Conservation (phyloP, 2,113 vertebrate species). For the Mormyrus lacerda region DNA sequence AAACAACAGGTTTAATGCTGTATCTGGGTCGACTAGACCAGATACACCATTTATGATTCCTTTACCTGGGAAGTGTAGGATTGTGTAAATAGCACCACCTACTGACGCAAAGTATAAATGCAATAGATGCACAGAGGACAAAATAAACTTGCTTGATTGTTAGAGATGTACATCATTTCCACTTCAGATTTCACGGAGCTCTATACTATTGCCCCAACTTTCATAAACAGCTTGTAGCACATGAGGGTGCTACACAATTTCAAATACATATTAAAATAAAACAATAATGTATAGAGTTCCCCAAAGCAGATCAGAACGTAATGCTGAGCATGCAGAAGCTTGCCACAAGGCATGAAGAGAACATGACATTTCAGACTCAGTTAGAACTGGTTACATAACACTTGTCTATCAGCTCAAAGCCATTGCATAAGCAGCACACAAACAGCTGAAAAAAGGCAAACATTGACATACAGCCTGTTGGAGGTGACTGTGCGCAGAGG, state of each 20-base stretch:
- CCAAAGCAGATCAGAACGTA: not conserved
- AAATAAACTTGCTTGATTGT: too few species aligned
- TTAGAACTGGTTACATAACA: not conserved
- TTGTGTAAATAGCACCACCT: not conserved
- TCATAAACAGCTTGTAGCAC: too few species aligned
- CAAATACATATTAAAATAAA: not conserved
- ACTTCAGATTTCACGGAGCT: too few species aligned
- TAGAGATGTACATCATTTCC: not conserved
- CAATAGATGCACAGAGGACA: not conserved
- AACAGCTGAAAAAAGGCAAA: not conserved
- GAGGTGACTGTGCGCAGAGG: too few species aligned
- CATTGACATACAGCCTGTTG: too few species aligned
- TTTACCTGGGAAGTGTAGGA: not conserved
- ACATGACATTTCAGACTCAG: not conserved
- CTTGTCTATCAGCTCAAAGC: not conserved
- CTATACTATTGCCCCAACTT: too few species aligned
- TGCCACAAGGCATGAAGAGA: not conserved
- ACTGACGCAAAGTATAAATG: not conserved
- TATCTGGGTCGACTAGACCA: not conserved
- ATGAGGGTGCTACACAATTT: too few species aligned
- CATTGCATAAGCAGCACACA: not conserved
- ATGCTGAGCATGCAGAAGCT: not conserved
- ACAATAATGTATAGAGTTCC: not conserved
- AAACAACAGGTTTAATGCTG: not conserved
- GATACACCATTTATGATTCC: not conserved